A percentile compares a stretch with the other conserved stretches of the same genome.
Evolutionary conservation across 2,797 vertebrate species (phyloP).

Genomic region (Rhinichthys osculus): DNA sequence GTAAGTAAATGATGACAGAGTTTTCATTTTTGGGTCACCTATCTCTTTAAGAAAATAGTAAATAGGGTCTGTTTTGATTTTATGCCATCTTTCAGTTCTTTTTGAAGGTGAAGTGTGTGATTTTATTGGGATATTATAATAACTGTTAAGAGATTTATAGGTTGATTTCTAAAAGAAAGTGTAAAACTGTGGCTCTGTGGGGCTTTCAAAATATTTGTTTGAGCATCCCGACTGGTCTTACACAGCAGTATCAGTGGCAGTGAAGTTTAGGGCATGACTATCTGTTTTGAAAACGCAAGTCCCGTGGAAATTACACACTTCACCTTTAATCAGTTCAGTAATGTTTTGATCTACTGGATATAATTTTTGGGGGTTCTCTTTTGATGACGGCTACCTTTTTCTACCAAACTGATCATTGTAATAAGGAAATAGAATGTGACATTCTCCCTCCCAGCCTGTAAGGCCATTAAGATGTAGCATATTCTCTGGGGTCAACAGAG

Average conservation of each 20-base stretch:
- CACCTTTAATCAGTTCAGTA: neutral
- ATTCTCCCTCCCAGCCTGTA: neutral
- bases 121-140: neutral
- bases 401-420: neutral
- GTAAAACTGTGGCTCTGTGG: neutral
- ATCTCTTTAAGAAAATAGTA: neutral
- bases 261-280: neutral
- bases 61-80: neutral
- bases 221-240: neutral
- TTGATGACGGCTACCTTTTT: neutral
- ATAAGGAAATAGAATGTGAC: neutral
- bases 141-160: neutral
- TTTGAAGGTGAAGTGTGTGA: neutral
- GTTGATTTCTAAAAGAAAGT: neutral
- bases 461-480: neutral
- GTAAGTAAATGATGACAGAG: neutral
- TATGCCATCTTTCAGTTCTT: neutral
- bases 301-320: neutral
- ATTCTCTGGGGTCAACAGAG: too few species aligned
- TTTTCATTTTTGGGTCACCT: neutral
- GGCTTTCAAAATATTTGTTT: neutral
- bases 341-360: neutral
- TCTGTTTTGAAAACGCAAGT: neutral
- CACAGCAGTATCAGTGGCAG: neutral
- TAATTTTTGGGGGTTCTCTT: neutral